Conservation (phyloP, 2,888 invertebrate genomes). For the Napeogenes inachia region DNA sequence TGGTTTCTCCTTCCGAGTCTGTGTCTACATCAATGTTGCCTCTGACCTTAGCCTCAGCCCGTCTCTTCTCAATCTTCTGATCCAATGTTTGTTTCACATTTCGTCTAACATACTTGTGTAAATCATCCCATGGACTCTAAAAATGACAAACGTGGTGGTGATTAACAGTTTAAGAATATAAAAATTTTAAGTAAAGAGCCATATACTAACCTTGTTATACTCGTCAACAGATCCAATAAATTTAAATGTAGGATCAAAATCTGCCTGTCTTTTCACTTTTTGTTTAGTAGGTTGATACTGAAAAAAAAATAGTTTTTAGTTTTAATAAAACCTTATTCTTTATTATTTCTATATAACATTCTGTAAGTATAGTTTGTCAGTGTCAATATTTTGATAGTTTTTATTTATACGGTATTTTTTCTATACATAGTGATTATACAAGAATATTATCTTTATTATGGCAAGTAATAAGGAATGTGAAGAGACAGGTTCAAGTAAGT, state of each 20-base stretch:
- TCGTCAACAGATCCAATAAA: slow-evolving; percentile 88
- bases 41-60: slow-evolving; percentile 66
- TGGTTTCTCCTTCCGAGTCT: slow-evolving; percentile 66
- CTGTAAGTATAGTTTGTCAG: slow-evolving; percentile 8
- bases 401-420: not conserved
- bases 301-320: slow-evolving; percentile 35
- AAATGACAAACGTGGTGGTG: slow-evolving; percentile 15
- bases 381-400: slow-evolving; percentile 12
- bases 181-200: not conserved
- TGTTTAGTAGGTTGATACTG: slow-evolving; percentile 91
- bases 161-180: not conserved
- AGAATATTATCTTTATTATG: slow-evolving; percentile 7
- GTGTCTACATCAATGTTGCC: slow-evolving; percentile 70
- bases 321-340: slow-evolving; percentile 11
- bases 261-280: slow-evolving; percentile 82
- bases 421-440: slow-evolving; percentile 1
- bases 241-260: slow-evolving; percentile 88
- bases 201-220: slow-evolving; percentile 79
- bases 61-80: slow-evolving; percentile 84
- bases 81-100: slow-evolving; percentile 89
- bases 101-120: slow-evolving; percentile 86
- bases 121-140: slow-evolving; percentile 87
- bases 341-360: not conserved
- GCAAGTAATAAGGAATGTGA: slow-evolving; percentile 6
- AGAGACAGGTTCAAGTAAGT: not conserved